Evolutionary conservation across 2,888 invertebrate genomes (phyloP), one percentile per base, ranked within the genome.

Genomic region (Cephus pulcher): DNA sequence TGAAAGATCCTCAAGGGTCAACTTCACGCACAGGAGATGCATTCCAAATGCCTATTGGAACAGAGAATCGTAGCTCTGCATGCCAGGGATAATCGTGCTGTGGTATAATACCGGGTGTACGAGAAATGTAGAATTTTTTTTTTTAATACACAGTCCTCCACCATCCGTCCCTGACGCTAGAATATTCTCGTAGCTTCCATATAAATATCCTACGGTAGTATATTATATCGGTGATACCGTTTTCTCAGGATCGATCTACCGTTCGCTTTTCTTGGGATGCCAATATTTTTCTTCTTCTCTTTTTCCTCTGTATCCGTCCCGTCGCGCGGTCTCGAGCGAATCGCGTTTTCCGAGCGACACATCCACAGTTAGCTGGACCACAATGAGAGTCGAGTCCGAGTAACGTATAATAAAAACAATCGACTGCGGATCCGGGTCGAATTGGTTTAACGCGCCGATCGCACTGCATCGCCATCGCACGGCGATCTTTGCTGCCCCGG

Each of bases 351-450:
- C 56, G 56, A 56, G 23, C 56, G 56, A 23, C 56, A 56, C 56
- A 56, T 56, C 56, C 56, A 56, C 56, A 56, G 56, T 56, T 56
- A 56, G 56, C 56, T 56, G 56, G 56, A 56, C 56, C 56, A 56
- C 56, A 56, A 56, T 23, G 23, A 56, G 56, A 56, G 23, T 56
- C 71, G 11, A 34, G 33, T 71, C 71, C 34, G 34, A 35, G 74
- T 15, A 35, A 37, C n/a, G 34, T 35, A 35, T 37, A 34, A 74
- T 34, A 74, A 35, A 37, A 74, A 74, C 34, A 33, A 74, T 74
- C 74, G 74, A 37, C 74, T n/a, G 23, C 37, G 74, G 35, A 74
- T 74, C 74, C 74, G 74, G 74, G 74, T 74, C 74, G 74, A 35
- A 74, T 74, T 35, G 74, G 34, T 74, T 74, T 74, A 35, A 74